Evolutionary conservation across 2,888 invertebrate species (phyloP).

Genomic region (Chaetogeoica ovagalla): DNA sequence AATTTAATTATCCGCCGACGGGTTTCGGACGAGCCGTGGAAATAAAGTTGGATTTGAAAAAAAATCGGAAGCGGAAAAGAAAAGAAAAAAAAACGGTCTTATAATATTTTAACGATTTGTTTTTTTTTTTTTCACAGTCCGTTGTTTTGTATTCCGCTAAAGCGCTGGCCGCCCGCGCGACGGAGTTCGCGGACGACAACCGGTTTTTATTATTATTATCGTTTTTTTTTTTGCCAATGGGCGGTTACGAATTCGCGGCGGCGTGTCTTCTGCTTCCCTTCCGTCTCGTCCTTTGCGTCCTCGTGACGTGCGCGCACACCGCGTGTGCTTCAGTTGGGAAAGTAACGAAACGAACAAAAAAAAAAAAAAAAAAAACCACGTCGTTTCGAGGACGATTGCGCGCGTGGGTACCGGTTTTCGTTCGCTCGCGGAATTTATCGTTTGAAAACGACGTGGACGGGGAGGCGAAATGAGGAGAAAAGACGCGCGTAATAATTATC

Average conservation of each 20-base stretch:
- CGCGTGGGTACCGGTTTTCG: background rate
- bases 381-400: background rate
- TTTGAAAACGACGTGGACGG: too few species aligned
- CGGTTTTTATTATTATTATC: constrained; percentile 8
- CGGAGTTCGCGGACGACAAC: background rate
- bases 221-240: constrained; percentile 18
- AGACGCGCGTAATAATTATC: too few species aligned
- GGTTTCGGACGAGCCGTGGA: too few species aligned
- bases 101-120: constrained; percentile 1
- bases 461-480: too few species aligned
- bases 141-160: background rate
- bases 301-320: background rate
- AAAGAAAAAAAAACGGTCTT: background rate
- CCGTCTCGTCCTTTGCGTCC: background rate
- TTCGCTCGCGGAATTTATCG: background rate
- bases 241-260: background rate
- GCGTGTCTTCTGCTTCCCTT: constrained; percentile 2
- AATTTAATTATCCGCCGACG: too few species aligned
- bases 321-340: background rate
- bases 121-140: constrained; percentile 10
- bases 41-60: too few species aligned
- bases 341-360: background rate
- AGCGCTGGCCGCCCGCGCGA: background rate
- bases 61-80: too few species aligned
- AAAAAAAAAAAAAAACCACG: background rate